Evolutionary conservation across 2,888 invertebrate species (phyloP).

Genomic region (Drosophila flavopinicola): DNA sequence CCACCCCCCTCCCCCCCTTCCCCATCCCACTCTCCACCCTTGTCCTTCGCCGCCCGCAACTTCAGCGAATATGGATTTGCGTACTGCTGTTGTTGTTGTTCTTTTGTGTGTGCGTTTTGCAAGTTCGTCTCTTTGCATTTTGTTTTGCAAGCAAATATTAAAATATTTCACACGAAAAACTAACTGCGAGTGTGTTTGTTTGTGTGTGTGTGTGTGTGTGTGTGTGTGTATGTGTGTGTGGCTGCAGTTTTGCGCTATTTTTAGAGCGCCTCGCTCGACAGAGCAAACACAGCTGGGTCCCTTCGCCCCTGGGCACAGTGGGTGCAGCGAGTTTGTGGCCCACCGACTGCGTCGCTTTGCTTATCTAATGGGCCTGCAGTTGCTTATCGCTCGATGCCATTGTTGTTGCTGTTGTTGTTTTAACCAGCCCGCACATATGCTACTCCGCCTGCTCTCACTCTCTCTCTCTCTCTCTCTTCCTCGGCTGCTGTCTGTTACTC

Average conservation of each 20-base stretch:
- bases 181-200: conserved; percentile 15
- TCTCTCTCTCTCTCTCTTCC: conserved; percentile 7
- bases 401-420: conserved; percentile 34
- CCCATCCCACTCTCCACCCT: too few species aligned
- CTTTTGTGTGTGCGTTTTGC: conserved; percentile 7
- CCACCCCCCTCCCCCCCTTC: not conserved
- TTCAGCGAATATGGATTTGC: conserved; percentile 32
- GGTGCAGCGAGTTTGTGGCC: conserved; percentile 16
- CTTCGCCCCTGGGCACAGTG: conserved; percentile 4
- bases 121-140: conserved; percentile 23
- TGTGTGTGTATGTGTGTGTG: conserved; percentile 7
- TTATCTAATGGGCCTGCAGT: conserved; percentile 63
- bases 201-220: conserved; percentile 3
- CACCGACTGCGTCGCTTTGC: conserved; percentile 51
- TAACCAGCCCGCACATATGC: conserved; percentile 51
- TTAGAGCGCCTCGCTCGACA: conserved; percentile 30
- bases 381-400: conserved; percentile 36
- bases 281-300: conserved; percentile 63
- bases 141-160: conserved; percentile 67
- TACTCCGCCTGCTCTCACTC: not conserved
- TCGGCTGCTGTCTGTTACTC: conserved; percentile 14
- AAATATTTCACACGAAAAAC: conserved; percentile 71
- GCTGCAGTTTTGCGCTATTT: conserved; percentile 56
- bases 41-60: conserved; percentile 27
- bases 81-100: conserved; percentile 21